Conservation (phyloP, 2,888 invertebrate species). For the Balanococcus diminutus region DNA sequence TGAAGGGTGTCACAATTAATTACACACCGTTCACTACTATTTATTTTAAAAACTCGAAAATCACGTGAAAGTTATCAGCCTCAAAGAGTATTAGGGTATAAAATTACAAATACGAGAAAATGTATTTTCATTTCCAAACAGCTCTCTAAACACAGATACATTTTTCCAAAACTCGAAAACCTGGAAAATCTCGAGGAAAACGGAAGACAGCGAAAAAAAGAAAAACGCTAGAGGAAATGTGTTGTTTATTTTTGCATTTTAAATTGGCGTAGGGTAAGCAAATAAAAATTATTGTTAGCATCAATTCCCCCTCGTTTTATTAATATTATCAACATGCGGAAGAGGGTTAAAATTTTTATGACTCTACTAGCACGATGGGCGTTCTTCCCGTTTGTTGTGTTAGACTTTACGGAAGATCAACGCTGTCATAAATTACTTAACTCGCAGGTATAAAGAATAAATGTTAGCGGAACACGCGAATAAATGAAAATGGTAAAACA, state of each 20-base stretch:
- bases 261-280: constrained; percentile 27
- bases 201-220: background rate
- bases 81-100: background rate
- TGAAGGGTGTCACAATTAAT: too few relatives aligned
- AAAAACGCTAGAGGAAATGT: constrained; percentile 10
- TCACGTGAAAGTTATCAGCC: background rate
- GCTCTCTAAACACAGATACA: background rate
- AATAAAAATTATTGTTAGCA: constrained; percentile 31
- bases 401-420: constrained; percentile 31
- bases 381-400: constrained; percentile 27
- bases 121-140: background rate
- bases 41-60: too few relatives aligned
- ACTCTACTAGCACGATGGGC: constrained; percentile 31
- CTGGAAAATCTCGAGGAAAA: constrained; percentile 4
- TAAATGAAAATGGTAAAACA: constrained; percentile 27
- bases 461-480: constrained; percentile 31
- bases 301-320: constrained; percentile 31
- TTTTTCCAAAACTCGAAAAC: constrained; percentile 4
- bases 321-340: constrained; percentile 27
- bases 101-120: background rate
- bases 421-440: constrained; percentile 31
- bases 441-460: constrained; percentile 23
- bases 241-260: constrained; percentile 28
- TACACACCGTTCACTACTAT: too few relatives aligned
- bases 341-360: constrained; percentile 31